phyloP scores from a whole-genome alignment of 37 sponge, comb jelly and placozoan genomes.

The Amphimedon queenslandica region DNA sequence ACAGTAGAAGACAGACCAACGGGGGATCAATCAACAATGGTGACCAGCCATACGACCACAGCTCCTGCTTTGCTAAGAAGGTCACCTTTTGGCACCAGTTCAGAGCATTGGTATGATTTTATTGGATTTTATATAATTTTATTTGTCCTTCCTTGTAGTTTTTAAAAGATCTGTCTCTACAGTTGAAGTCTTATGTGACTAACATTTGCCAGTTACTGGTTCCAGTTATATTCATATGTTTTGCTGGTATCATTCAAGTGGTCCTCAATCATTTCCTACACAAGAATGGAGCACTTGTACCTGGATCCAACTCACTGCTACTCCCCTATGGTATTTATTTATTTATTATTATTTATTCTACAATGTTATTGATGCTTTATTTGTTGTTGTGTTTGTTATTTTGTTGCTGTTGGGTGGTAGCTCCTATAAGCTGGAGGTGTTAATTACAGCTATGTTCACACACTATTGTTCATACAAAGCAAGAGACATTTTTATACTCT shows the following conservation, averaged over 20 bases:
- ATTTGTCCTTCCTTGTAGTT: constrained; percentile 27
- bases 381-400: no score
- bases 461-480: no score
- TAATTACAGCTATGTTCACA: no score
- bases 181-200: constrained; percentile 40
- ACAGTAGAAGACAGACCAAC: neutral
- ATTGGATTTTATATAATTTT: neutral
- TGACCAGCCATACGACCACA: no score
- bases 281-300: constrained; percentile 17
- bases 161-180: constrained; percentile 64
- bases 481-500: no score
- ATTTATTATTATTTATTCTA: no score
- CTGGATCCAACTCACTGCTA: constrained; percentile 35
- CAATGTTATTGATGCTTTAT: no score
- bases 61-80: constrained; percentile 10
- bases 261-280: constrained; percentile 44
- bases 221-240: constrained; percentile 51
- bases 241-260: constrained; percentile 73
- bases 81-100: constrained; percentile 45
- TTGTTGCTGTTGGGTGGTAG: no score
- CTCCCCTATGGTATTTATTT: no score
- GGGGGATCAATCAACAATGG: neutral
- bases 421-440: no score
- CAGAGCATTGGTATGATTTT: constrained; percentile 45
- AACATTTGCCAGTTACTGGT: constrained; percentile 70